Conservation (phyloP, 2,797 vertebrate species). For the Manis javanica region DNA sequence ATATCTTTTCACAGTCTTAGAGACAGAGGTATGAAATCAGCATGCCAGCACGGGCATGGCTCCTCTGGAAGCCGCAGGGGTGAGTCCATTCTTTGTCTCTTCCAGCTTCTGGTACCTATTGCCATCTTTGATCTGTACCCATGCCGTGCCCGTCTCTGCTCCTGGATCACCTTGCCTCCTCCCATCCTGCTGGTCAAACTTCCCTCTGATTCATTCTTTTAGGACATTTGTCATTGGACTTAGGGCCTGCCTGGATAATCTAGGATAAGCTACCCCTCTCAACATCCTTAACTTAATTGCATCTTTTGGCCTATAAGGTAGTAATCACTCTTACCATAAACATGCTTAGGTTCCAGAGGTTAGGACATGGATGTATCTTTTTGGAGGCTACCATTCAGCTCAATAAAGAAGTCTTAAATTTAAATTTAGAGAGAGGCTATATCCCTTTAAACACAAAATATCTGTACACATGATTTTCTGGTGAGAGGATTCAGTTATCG, state of each 20-base stretch:
- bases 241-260: not conserved
- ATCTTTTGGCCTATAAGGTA: not conserved
- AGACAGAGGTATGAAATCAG: not conserved
- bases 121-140: not conserved
- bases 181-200: not conserved
- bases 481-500: not conserved
- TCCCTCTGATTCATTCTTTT: not conserved
- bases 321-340: not conserved
- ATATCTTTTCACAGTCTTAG: not conserved
- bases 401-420: not conserved
- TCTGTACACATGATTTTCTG: not conserved
- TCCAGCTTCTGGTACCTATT: not conserved
- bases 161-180: too few relatives aligned
- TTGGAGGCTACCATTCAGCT: not conserved
- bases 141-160: not conserved
- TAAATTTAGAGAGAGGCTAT: not conserved
- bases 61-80: too few relatives aligned
- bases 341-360: not conserved
- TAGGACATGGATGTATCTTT: not conserved
- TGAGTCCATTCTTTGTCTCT: not conserved
- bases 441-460: not conserved
- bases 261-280: not conserved
- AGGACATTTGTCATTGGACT: not conserved
- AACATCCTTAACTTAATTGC: not conserved
- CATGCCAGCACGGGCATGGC: too few relatives aligned